Evolutionary conservation across 2,113 vertebrate species (phyloP).

Genomic region (Pithys albifrons): DNA sequence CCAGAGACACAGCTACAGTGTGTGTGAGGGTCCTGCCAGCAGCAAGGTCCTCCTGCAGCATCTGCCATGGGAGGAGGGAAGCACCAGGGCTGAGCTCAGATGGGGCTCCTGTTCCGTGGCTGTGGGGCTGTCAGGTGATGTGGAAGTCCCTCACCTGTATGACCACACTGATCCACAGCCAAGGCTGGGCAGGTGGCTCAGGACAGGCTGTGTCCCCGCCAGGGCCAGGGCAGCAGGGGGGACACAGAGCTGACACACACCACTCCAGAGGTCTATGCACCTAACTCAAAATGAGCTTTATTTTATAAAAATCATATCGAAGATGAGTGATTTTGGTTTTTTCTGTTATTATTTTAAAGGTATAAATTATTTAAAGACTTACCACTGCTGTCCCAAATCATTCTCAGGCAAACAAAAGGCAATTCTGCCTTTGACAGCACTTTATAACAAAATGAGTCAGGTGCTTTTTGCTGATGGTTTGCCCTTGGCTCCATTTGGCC

Average conservation of each 20-base stretch:
- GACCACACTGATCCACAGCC: neutral
- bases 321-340: neutral
- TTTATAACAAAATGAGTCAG: neutral
- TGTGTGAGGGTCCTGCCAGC: too few relatives aligned
- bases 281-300: neutral
- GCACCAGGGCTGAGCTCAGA: neutral
- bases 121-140: neutral
- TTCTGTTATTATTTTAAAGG: neutral
- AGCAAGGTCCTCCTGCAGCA: neutral
- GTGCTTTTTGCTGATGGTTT: accelerated
- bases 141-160: neutral
- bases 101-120: neutral
- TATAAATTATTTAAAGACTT: neutral
- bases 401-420: neutral
- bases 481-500: neutral
- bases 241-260: neutral
- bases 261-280: neutral
- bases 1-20: neutral
- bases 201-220: accelerated
- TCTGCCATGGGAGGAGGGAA: accelerated
- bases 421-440: neutral
- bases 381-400: neutral
- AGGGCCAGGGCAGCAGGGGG: neutral
- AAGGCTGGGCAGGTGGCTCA: neutral
- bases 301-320: neutral